These are phyloP conservation scores for honey bee (Apis mellifera) DNA, from an alignment of 1,140 invertebrate genomes.

Conservation along the genomic window DNA sequence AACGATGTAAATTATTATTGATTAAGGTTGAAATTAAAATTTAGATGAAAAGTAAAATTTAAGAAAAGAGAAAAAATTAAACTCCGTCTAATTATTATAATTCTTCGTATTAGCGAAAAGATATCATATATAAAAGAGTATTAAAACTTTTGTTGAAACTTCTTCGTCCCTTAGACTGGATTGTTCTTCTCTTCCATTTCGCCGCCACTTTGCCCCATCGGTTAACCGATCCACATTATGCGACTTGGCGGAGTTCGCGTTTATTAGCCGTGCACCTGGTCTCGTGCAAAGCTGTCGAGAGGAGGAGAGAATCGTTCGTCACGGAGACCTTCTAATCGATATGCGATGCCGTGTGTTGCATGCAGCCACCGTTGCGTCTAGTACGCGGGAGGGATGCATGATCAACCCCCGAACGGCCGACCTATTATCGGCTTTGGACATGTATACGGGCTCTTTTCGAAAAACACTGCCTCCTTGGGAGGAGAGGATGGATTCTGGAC, in stretches of 20 bases:
- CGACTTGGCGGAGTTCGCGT: background rate
- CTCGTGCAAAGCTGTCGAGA: background rate
- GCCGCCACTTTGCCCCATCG: background rate
- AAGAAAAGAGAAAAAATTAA: too few species aligned
- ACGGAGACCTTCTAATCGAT: slow-evolving; percentile 35
- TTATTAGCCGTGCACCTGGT: slow-evolving; percentile 22
- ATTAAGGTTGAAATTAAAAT: too few species aligned
- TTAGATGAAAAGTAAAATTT: too few species aligned
- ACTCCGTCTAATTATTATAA: too few species aligned
- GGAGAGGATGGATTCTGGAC: slow-evolving; percentile 3
- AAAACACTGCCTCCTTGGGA: background rate
- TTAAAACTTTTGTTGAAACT: too few species aligned
- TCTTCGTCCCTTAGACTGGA: too few species aligned
- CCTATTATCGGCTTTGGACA: slow-evolving; percentile 43
- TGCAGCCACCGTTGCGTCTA: slow-evolving; percentile 22
- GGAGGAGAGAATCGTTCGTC: background rate
- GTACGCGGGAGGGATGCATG: slow-evolving; percentile 41
- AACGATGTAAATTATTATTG: too few species aligned
- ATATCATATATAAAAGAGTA: too few species aligned
- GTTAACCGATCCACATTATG: background rate
- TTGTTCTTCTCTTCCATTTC: background rate
- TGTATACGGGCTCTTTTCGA: slow-evolving; percentile 5
- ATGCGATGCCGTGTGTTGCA: slow-evolving; percentile 47
- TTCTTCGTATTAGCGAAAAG: too few species aligned
- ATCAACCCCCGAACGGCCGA: slow-evolving; percentile 28